Conservation (phyloP, 2,113 vertebrate species). For the human (Homo sapiens) region DNA sequence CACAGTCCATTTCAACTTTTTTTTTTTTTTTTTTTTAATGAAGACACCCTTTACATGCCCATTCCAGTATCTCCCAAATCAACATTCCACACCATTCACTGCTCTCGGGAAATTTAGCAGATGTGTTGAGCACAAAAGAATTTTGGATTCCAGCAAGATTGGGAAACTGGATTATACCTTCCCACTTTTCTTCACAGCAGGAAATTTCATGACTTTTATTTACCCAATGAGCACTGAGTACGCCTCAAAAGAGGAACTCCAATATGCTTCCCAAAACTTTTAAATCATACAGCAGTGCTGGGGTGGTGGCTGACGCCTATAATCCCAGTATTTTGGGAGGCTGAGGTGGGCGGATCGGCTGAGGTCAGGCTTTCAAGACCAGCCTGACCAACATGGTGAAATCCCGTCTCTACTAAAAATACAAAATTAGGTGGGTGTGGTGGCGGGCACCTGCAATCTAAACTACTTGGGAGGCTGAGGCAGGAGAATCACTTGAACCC, state of each 20-base stretch:
- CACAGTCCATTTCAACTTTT: not conserved
- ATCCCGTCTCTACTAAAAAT: no score
- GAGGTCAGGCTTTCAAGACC: no score
- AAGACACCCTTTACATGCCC: not conserved
- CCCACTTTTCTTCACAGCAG: not conserved
- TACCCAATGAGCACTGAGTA: not conserved
- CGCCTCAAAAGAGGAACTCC: not conserved
- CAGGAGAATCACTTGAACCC: no score
- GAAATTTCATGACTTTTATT: not conserved
- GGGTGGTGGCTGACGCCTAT: no score
- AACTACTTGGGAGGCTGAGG: no score
- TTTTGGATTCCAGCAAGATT: not conserved
- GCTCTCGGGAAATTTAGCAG: not conserved
- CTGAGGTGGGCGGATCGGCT: accelerated
- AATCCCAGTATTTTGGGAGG: no score
- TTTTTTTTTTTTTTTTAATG: not conserved
- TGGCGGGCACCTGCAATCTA: no score
- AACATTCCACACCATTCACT: not conserved
- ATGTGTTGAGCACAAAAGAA: not conserved
- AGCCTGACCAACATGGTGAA: no score
- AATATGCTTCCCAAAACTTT: not conserved
- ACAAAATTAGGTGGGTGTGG: no score
- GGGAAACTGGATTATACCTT: not conserved
- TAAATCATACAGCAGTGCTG: not conserved
- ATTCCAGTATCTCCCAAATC: not conserved